Evolutionary conservation across 1,140 invertebrate species (phyloP), one percentile per base, ranked within the genome.

Genomic region (Acromyrmex echinatior): DNA sequence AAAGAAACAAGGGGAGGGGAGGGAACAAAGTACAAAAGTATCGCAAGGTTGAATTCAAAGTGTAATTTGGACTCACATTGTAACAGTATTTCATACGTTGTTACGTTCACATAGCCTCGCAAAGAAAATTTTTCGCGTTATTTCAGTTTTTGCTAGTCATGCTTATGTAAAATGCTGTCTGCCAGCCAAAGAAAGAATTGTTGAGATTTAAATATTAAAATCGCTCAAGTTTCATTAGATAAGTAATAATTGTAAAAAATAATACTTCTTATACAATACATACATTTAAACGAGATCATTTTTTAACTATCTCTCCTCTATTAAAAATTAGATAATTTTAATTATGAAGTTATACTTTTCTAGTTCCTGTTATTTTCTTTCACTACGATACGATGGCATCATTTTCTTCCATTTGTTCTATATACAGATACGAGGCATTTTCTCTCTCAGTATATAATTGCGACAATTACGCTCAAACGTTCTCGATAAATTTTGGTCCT

Each of bases 401-500:
- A 63, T 49, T 79, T 60, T 70, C 39, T 62, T 45, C 18, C 28
- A 39, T 25, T n/a, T 21, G 14, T 86, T 21, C 35, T 51, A 39
- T 39, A 39, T 39, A 39, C 9, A 63, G 28, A 65, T 3, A 16
- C 56, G 49, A 62, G n/a, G 49, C 28, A 56, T 68, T 16, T 68
- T 65, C 25, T 74, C 39, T 73, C 35, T 62, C 25, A 25, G 7
- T 31, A 35, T 31, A 25, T 62, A 73, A 81, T 82, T 73, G 60
- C 56, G 35, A 65, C 31, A 82, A 68, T 82, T 81, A 87, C n/a
- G 49, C 49, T 68, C 86, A 73, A 86, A 81, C 18, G 78, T 60
- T 73, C 78, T 39, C 35, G 58, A 49, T 25, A 80, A 87, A 45
- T 87, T 87, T 39, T 14, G 53, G 16, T 35, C 78, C 49, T 63